A percentile compares a stretch with the other conserved stretches of the same genome.
These are phyloP conservation scores for Monarcha castaneiventris DNA, from an alignment of 2,113 vertebrate genomes.

Conservation along the genomic window DNA sequence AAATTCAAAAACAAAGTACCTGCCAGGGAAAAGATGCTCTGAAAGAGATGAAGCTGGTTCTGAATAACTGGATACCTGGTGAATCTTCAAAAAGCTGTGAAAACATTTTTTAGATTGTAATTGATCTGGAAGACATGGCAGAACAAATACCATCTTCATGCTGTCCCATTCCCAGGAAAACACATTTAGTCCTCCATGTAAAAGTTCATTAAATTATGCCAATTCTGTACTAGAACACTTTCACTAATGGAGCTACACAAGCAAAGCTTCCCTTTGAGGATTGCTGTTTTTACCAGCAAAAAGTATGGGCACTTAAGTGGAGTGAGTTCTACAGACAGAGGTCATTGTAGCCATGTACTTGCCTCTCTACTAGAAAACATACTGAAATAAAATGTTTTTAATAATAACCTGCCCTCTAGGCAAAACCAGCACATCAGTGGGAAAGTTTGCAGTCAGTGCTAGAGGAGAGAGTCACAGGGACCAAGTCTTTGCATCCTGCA, in stretches of 20 bases:
- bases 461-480: accelerated
- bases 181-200: background rate
- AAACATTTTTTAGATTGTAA: background rate
- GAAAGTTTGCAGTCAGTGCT: background rate
- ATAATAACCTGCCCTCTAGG: background rate
- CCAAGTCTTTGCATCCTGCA: background rate
- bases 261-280: background rate
- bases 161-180: background rate
- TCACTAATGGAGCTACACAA: background rate
- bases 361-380: background rate
- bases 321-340: background rate
- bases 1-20: background rate
- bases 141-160: background rate
- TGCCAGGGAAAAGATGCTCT: background rate
- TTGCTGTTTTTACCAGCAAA: background rate
- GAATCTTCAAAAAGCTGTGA: background rate
- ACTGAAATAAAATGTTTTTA: background rate
- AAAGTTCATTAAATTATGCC: background rate
- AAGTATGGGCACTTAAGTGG: background rate
- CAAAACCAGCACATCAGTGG: background rate
- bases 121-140: background rate
- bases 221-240: background rate
- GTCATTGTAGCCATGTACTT: background rate
- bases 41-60: background rate
- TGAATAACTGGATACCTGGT: background rate